Base-by-base conservation (phyloP, 2,888 invertebrate genomes). In the Helicoverpa assulta region DNA sequence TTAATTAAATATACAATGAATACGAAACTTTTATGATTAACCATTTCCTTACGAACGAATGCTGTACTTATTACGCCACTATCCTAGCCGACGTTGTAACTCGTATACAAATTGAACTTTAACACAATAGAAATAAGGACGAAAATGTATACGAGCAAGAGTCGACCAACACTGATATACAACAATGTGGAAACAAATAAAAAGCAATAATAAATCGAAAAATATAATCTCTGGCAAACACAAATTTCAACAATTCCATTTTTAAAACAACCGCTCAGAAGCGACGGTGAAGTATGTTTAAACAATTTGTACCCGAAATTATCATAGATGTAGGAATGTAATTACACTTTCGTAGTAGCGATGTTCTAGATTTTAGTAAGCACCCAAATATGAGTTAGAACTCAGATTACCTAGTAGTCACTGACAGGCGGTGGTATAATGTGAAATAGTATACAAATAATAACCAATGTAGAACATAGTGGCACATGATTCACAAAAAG, bases 141-240 rank as follows among this genome's bases (percentile, higher is more conserved):
- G 54, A 78, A 73, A 72, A 73, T 76, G 73, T 79, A 77, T 67
- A 58, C 65, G 69, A 81, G 66, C 54, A 47, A 16, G 26, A 26
- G 67, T 70, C 73, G 72, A 72, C 80, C 56, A 73, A 83, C 76
- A 83, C 74, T 75, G 74, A 71, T 75, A 75, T 60, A 93, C 91
- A 94, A 94, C 92, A 93, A 92, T 88, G 82, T 88, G 83, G 81
- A 80, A 84, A 87, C 84, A 84, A 85, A 88, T 90, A 92, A 88
- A 91, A 90, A 91, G 88, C 85, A 92, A 92, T 92, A 92, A 91
- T 91, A 89, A 93, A 92, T 95, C 94, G 89, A 94, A 95, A 95
- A 95, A 95, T 94, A 95, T 94, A 94, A 93, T 93, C 92, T 94
- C 92, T 94, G 92, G 86, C 85, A 90, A 92, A 91, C 87, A 91